phyloP scores from a whole-genome alignment of 1,140 invertebrate genomes.

The Globodera ellingtonae region DNA sequence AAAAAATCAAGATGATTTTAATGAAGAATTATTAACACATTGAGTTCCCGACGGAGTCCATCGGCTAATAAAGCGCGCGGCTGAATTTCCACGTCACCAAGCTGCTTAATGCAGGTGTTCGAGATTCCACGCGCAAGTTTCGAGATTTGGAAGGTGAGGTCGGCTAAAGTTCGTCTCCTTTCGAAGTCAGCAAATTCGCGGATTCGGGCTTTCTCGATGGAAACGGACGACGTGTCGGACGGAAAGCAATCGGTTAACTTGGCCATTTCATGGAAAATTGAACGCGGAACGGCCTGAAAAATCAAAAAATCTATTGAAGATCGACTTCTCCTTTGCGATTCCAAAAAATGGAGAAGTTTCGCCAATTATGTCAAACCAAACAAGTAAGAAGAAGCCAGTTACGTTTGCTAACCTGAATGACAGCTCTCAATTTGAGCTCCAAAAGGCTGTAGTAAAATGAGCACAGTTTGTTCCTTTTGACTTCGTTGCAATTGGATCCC shows the following conservation, averaged over 20 bases:
- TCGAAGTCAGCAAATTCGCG: conserved; percentile 47
- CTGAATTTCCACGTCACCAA: conserved; percentile 45
- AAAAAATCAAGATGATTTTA: not conserved
- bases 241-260: conserved; percentile 48
- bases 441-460: conserved; percentile 48
- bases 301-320: not conserved
- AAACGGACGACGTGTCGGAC: conserved; percentile 32
- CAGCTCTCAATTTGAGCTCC: conserved; percentile 33
- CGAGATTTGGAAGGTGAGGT: conserved; percentile 52
- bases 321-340: too few species aligned
- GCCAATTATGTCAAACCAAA: not conserved
- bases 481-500: conserved; percentile 11
- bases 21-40: conserved; percentile 14
- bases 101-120: conserved; percentile 44
- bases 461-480: conserved; percentile 29
- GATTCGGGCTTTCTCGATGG: conserved; percentile 37
- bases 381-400: not conserved
- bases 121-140: conserved; percentile 55
- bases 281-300: conserved; percentile 48
- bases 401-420: conserved; percentile 45
- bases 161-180: conserved; percentile 37
- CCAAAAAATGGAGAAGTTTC: too few species aligned
- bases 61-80: conserved; percentile 42
- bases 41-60: conserved; percentile 48
- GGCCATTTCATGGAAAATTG: conserved; percentile 51